Evolutionary conservation across 37 sponge, comb jelly and placozoan species (phyloP), one percentile per base, ranked within the genome.

Genomic region (Oscarella lobularis): DNA sequence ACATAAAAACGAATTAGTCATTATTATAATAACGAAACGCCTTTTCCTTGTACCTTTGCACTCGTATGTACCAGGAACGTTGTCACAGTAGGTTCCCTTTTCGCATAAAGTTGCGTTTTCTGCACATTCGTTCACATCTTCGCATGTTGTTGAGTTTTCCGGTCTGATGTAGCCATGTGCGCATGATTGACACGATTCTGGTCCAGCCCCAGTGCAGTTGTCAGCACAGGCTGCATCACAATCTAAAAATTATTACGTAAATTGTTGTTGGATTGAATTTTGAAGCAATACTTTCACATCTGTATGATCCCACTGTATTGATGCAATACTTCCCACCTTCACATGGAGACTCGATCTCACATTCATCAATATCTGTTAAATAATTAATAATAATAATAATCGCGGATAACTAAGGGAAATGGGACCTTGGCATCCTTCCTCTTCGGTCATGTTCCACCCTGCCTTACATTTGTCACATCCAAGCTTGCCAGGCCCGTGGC

Each of bases 301-400:
- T 5, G 69, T 83, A 85, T 2, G 39, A 78, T 0, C 90, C 87
- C 36, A 74, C 79, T n/a, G 79, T 66, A 71, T 93, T 93, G 9
- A 78, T 81, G 79, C 94, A 93, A 71, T 86, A 86, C 6, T 80
- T 83, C 1, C 87, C 89, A 27, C 82, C 89, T 14, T 69, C 75
- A 68, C 94, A 93, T 33, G 40, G 41, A 9, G 67, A 67, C 27
- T 76, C 87, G 31, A 66, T 67, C n/a, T 6, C 73, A 77, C 94
- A 93, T 76, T 93, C 94, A 72, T 93, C 77, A 37, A 86, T 81
- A 72, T 83, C 84, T 55, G 37, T n/a, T 20, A 27, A 77, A 4
- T 67, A 20, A n/a, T n/a, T n/a, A n/a, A n/a, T n/a, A n/a, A n/a
- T n/a, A n/a, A n/a, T n/a, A n/a, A n/a, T n/a, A n/a, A n/a, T n/a